Conservation (phyloP, 2,797 vertebrate genomes). For the Potorous gilbertii region DNA sequence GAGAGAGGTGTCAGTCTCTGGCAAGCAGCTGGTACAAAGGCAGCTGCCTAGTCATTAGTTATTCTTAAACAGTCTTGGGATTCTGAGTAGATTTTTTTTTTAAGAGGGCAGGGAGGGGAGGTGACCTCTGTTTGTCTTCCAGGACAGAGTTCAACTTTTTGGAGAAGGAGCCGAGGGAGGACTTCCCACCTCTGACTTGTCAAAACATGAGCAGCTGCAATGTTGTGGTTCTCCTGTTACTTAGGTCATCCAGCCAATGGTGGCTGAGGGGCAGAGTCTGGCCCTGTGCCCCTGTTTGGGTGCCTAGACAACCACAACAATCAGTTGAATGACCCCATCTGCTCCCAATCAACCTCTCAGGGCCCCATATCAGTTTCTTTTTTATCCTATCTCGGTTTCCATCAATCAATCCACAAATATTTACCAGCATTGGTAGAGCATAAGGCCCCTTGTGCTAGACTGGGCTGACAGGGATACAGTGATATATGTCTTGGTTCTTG, state of each 20-base stretch:
- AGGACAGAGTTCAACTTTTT: background rate
- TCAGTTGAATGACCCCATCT: background rate
- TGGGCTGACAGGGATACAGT: background rate
- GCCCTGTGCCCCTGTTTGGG: background rate
- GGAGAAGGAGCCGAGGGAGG: background rate
- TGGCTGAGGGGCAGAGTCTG: background rate
- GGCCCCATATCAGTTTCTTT: background rate
- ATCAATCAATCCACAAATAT: background rate
- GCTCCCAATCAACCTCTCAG: background rate
- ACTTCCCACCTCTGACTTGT: background rate
- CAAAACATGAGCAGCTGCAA: background rate
- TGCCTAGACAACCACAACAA: background rate
- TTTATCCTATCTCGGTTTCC: background rate
- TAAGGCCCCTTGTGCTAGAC: background rate
- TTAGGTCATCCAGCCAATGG: background rate
- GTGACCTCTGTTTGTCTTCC: background rate
- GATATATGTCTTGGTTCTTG: no score
- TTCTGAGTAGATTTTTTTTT: background rate
- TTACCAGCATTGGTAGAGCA: background rate
- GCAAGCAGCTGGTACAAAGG: background rate
- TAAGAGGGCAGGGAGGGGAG: background rate
- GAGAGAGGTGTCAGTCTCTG: background rate
- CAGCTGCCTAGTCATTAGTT: background rate
- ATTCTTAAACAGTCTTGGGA: background rate
- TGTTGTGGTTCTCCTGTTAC: background rate